Evolutionary conservation across 2,113 vertebrate species (phyloP), one percentile per base, ranked within the genome.

Genomic region (Phalacrocorax pelagicus): DNA sequence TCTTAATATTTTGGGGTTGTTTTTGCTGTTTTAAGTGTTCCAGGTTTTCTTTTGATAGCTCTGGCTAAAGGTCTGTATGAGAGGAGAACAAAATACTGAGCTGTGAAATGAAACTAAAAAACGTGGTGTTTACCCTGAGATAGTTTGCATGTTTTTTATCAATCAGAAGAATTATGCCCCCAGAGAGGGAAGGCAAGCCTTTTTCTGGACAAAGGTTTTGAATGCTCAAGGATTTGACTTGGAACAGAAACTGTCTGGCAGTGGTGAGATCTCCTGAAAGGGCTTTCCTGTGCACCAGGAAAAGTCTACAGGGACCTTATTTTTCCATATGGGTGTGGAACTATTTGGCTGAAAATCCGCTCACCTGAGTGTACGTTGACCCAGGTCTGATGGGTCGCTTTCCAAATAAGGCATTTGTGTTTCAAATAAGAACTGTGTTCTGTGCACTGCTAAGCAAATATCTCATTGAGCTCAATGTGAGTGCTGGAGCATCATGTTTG

Each of bases 391-490:
- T 18, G 44, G n/a, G 38, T 59, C 32, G 2, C 17, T 51, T 63
- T 81, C 52, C 65, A 44, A 62, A 29, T 15, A 32, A 54, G 19
- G 29, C 47, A 11, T 12, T 55, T 44, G 2, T 66, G 81, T 79
- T 21, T 74, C 38, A 10, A 38, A 38, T 70, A 27, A 81, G 40
- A 84, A 4, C 58, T 38, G 19, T 19, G 9, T 71, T 30, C 27
- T 55, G 14, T 30, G 23, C n/a, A 11, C n/a, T 44, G 42, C 21
- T 38, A 15, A n/a, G 42, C 62, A 36, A 15, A 19, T 29, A n/a
- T 73, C 49, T 66, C 2, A 1, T 19, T 58, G 6, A 75, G 71
- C 24, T 75, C 0, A 2, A 0, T 0, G 0, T 6, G 26, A 66
- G 32, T 18, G 15, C 85, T 86, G 67, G 61, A 71, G 36, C 49